Conservation (phyloP, 64 coral and sea anemone genomes). For the Porites lutea region DNA sequence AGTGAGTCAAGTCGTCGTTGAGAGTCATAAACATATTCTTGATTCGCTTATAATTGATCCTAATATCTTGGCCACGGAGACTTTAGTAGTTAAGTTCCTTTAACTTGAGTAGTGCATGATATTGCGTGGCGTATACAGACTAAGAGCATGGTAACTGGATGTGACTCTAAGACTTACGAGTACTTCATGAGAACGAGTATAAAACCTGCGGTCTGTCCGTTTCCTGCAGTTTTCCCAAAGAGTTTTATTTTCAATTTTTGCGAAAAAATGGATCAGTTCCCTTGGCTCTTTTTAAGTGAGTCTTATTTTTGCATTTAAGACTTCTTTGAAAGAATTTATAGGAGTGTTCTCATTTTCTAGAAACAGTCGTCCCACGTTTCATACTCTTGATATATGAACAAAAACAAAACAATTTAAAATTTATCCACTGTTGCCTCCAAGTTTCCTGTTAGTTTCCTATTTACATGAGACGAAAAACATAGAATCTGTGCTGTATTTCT, state of each 20-base stretch:
- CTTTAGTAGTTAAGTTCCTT: not conserved
- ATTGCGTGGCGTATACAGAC: not conserved
- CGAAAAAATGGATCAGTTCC: not conserved
- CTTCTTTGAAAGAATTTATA: not conserved
- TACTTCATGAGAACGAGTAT: too few relatives aligned
- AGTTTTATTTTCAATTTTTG: not conserved
- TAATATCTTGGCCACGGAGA: slow-evolving; percentile 1
- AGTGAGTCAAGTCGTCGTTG: not conserved
- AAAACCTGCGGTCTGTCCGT: not conserved
- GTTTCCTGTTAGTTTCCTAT: slow-evolving; percentile 2
- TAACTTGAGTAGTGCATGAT: not conserved
- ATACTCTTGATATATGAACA: too few relatives aligned
- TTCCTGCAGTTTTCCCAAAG: not conserved
- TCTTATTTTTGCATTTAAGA: not conserved
- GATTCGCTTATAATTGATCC: slow-evolving; percentile 40
- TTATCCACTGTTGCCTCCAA: not conserved
- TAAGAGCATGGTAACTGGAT: not conserved
- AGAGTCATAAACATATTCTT: slow-evolving; percentile 16
- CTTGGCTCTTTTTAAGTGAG: not conserved
- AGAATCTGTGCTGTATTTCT: not conserved
- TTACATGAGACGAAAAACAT: not conserved
- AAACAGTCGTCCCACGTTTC: not conserved
- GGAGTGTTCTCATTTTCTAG: not conserved
- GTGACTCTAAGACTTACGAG: not conserved
- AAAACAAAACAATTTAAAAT: not conserved